Evolutionary conservation across 2,113 vertebrate genomes (phyloP).

Genomic region (Progne subis): DNA sequence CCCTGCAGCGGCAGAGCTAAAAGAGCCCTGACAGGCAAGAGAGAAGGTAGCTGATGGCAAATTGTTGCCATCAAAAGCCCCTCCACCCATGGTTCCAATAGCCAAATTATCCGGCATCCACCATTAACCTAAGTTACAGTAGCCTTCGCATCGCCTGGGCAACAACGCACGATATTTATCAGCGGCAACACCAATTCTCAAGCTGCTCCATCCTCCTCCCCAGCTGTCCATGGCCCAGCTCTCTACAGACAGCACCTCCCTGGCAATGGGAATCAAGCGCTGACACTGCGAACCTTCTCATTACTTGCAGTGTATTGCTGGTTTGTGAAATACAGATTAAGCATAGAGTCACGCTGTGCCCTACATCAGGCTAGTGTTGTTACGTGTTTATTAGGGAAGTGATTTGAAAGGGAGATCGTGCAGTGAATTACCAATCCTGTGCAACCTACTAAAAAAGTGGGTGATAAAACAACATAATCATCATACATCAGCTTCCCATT

Average conservation of each 20-base stretch:
- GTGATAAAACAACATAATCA: constrained; percentile 44
- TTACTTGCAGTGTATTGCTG: constrained; percentile 18
- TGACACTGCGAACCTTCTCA: constrained; percentile 29
- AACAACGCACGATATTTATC: not conserved
- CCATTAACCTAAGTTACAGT: not conserved
- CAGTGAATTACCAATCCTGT: constrained; percentile 20
- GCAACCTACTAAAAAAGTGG: constrained; percentile 5
- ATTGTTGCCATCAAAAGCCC: not conserved
- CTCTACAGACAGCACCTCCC: not conserved
- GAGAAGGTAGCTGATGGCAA: not conserved
- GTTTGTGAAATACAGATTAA: constrained; percentile 53
- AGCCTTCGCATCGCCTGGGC: not conserved
- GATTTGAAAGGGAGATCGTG: constrained; percentile 50
- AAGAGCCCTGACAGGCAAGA: not conserved
- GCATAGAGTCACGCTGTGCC: not conserved
- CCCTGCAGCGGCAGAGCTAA: not conserved
- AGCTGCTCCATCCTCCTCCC: not conserved
- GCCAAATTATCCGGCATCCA: not conserved
- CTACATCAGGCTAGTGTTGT: constrained; percentile 29
- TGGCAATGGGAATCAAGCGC: not conserved
- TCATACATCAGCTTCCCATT: constrained; percentile 48
- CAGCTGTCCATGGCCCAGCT: not conserved
- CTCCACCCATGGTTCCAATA: not conserved
- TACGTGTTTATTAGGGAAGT: constrained; percentile 63
- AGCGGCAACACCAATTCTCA: not conserved